These are phyloP conservation scores for Drosophila emarginata DNA, from an alignment of 2,888 invertebrate species.

Conservation along the genomic window DNA sequence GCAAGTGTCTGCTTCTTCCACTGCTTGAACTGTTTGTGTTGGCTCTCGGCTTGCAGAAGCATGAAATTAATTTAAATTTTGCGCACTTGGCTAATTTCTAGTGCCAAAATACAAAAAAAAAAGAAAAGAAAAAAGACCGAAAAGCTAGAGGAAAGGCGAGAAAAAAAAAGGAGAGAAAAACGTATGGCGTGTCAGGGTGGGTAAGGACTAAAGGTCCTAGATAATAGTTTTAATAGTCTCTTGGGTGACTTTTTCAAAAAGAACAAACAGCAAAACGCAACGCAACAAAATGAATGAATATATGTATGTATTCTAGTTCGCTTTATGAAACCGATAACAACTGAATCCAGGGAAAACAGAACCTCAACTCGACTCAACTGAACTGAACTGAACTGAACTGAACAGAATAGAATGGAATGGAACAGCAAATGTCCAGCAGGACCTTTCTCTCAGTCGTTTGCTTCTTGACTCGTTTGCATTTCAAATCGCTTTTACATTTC, in stretches of 20 bases:
- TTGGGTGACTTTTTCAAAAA: slow-evolving; percentile 49
- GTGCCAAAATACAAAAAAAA: slow-evolving; percentile 42
- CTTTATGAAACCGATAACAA: slow-evolving; percentile 47
- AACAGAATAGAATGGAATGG: too few species aligned
- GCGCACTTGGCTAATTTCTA: slow-evolving; percentile 68
- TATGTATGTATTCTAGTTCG: slow-evolving; percentile 26
- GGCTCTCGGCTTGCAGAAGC: slow-evolving; percentile 65
- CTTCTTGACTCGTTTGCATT: slow-evolving; percentile 29
- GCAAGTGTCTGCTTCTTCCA: slow-evolving; percentile 33
- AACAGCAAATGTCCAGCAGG: slow-evolving; percentile 5
- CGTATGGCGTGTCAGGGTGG: slow-evolving; percentile 37
- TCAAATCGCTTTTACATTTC: slow-evolving; percentile 34
- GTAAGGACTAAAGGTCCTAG: slow-evolving; percentile 27
- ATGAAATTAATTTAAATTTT: slow-evolving; percentile 71
- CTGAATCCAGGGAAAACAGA: slow-evolving; percentile 22
- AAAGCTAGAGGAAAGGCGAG: neutral
- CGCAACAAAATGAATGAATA: slow-evolving; percentile 4
- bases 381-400: slow-evolving; percentile 7
- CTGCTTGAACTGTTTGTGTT: slow-evolving; percentile 58
- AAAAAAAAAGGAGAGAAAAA: slow-evolving; percentile 14
- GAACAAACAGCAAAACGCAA: slow-evolving; percentile 8
- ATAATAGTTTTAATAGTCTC: slow-evolving; percentile 71
- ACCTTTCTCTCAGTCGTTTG: slow-evolving; percentile 22
- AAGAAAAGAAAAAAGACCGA: neutral
- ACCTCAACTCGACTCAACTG: slow-evolving; percentile 5